These are phyloP conservation scores for Daktulosphaira vitifoliae DNA, from an alignment of 1,140 invertebrate species.

Conservation along the genomic window DNA sequence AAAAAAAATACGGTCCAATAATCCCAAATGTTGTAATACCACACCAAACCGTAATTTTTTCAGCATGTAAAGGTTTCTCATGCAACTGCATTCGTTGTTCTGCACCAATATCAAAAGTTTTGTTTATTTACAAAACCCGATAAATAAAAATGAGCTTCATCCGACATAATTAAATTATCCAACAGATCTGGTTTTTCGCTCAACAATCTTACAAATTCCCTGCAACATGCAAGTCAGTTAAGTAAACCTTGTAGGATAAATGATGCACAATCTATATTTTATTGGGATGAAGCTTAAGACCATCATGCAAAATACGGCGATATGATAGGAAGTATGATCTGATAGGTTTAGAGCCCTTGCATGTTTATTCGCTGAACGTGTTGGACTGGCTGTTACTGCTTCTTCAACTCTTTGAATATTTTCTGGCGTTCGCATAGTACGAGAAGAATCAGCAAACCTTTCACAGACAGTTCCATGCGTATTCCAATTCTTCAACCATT, in stretches of 20 bases:
- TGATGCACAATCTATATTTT: slow-evolving; percentile 34
- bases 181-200: slow-evolving; percentile 1
- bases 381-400: slow-evolving; percentile 32
- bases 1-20: slow-evolving; percentile 35
- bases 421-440: slow-evolving; percentile 36
- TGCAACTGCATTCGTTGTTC: slow-evolving; percentile 40
- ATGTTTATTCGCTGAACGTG: slow-evolving; percentile 24
- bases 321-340: not conserved
- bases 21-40: slow-evolving; percentile 36
- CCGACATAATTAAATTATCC: slow-evolving; percentile 37
- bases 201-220: slow-evolving; percentile 11
- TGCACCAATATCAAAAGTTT: slow-evolving; percentile 40
- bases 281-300: slow-evolving; percentile 34
- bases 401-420: slow-evolving; percentile 35
- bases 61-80: slow-evolving; percentile 41
- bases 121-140: slow-evolving; percentile 43
- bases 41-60: slow-evolving; percentile 41
- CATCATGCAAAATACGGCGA: not conserved
- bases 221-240: slow-evolving; percentile 16
- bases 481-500: slow-evolving; percentile 36
- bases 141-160: slow-evolving; percentile 43
- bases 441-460: slow-evolving; percentile 29
- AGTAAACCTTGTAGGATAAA: slow-evolving; percentile 28
- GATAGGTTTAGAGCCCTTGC: not conserved
- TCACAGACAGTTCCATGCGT: slow-evolving; percentile 33